phyloP scores from a whole-genome alignment of 2,797 vertebrate genomes.

The Babyrousa celebensis region DNA sequence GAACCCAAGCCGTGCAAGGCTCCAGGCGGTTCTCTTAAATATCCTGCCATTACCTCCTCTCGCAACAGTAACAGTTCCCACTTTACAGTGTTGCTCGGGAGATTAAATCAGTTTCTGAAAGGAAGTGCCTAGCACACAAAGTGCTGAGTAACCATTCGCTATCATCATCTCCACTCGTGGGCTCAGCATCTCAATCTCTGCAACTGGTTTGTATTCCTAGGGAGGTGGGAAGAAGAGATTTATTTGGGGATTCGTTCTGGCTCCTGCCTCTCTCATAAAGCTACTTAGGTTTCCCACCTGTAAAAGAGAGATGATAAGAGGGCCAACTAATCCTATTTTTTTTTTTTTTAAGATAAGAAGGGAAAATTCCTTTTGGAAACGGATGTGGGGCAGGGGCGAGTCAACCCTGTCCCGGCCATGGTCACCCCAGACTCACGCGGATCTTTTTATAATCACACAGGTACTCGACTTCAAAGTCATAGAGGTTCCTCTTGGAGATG shows the following conservation, averaged over 20 bases:
- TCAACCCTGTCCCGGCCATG: neutral
- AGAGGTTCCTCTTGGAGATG: slow-evolving; percentile 92
- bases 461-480: slow-evolving; percentile 96
- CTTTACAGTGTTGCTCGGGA: neutral
- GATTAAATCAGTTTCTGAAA: slow-evolving; percentile 56
- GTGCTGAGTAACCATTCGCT: slow-evolving; percentile 21
- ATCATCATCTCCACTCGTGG: neutral
- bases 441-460: slow-evolving; percentile 95
- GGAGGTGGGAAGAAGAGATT: slow-evolving; percentile 31
- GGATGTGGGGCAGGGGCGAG: slow-evolving; percentile 10
- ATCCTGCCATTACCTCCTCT: neutral
- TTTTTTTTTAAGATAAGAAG: slow-evolving; percentile 42
- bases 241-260: slow-evolving; percentile 34
- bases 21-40: slow-evolving; percentile 47
- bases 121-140: neutral
- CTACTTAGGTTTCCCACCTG: slow-evolving; percentile 5
- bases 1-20: slow-evolving; percentile 1
- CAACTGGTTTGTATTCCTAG: slow-evolving; percentile 60
- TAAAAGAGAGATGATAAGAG: slow-evolving; percentile 58
- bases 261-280: slow-evolving; percentile 61
- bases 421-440: slow-evolving; percentile 86
- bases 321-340: neutral
- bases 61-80: slow-evolving; percentile 26
- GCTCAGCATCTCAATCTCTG: slow-evolving; percentile 41
- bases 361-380: slow-evolving; percentile 70